phyloP scores from a whole-genome alignment of 2,113 vertebrate genomes.

The Apodemus sylvaticus region DNA sequence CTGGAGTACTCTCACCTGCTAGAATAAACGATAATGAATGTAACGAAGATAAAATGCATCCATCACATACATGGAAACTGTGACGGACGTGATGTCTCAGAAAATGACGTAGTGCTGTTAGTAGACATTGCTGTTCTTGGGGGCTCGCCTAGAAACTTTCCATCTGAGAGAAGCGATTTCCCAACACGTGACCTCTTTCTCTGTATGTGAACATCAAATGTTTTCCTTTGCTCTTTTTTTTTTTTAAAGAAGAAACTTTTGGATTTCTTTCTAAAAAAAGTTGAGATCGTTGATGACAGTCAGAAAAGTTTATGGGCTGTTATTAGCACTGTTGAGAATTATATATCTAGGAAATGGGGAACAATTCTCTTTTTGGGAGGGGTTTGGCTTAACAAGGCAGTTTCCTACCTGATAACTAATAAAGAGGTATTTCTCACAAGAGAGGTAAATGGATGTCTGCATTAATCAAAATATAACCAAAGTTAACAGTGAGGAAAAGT shows the following conservation, averaged over 20 bases:
- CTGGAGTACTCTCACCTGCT: constrained; percentile 12
- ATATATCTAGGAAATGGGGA: constrained; percentile 28
- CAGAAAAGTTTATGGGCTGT: constrained; percentile 26
- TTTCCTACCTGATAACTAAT: constrained; percentile 29
- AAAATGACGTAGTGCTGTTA: not conserved
- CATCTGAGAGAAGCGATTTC: constrained; percentile 22
- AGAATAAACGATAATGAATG: not conserved
- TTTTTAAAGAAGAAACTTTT: constrained; percentile 28
- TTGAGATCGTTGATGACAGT: not conserved
- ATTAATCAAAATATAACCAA: constrained; percentile 16
- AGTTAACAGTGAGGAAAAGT: constrained; percentile 39
- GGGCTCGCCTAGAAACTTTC: not conserved
- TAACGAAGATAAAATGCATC: constrained; percentile 24
- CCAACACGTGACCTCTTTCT: constrained; percentile 28
- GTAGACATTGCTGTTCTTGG: not conserved
- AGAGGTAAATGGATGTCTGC: constrained; percentile 50
- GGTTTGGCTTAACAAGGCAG: not conserved
- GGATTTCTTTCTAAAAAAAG: constrained; percentile 36
- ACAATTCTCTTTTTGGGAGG: not conserved
- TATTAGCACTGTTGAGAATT: not conserved
- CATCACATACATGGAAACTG: not conserved
- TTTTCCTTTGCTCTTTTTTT: constrained; percentile 20
- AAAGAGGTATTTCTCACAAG: constrained; percentile 21
- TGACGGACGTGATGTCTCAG: not conserved
- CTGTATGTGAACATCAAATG: constrained; percentile 7